Evolutionary conservation across 2,888 invertebrate species (phyloP).

Genomic region (Erebia palarica): DNA sequence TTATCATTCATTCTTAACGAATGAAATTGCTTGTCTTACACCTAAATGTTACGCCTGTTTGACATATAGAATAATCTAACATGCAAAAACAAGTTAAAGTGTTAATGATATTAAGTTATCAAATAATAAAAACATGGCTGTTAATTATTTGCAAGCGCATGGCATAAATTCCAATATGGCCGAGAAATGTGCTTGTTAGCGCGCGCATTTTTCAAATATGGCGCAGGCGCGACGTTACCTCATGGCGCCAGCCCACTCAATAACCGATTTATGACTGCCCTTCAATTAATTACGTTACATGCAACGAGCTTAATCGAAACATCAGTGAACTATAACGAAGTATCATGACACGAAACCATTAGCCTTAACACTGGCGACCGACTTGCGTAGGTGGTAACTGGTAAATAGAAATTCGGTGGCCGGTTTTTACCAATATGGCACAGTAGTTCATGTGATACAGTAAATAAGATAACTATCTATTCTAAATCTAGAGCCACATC

Average conservation of each 20-base stretch:
- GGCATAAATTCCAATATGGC: conserved; percentile 57
- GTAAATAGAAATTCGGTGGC: conserved; percentile 8
- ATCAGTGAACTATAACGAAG: conserved; percentile 24
- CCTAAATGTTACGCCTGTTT: too few relatives aligned
- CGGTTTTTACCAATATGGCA: conserved; percentile 6
- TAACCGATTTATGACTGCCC: conserved; percentile 58
- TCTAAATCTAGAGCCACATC: background rate
- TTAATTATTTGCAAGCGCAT: conserved; percentile 33
- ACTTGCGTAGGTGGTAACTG: conserved; percentile 15
- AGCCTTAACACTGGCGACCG: conserved; percentile 7
- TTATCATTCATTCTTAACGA: too few relatives aligned
- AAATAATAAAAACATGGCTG: conserved; percentile 13
- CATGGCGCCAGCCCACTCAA: conserved; percentile 62
- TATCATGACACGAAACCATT: conserved; percentile 19
- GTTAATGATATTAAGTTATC: conserved; percentile 7
- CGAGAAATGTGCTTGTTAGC: conserved; percentile 54
- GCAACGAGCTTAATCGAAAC: conserved; percentile 35
- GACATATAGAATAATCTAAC: too few relatives aligned
- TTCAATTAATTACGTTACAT: conserved; percentile 50
- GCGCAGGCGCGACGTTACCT: conserved; percentile 46
- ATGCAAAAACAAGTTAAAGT: background rate
- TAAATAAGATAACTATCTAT: background rate
- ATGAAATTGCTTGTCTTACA: too few relatives aligned
- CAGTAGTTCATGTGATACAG: background rate
- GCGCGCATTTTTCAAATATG: conserved; percentile 62